A percentile compares a stretch with the other conserved stretches of the same genome.
phyloP scores from a whole-genome alignment of 2,113 vertebrate species.

The Myiopsitta monachus region DNA sequence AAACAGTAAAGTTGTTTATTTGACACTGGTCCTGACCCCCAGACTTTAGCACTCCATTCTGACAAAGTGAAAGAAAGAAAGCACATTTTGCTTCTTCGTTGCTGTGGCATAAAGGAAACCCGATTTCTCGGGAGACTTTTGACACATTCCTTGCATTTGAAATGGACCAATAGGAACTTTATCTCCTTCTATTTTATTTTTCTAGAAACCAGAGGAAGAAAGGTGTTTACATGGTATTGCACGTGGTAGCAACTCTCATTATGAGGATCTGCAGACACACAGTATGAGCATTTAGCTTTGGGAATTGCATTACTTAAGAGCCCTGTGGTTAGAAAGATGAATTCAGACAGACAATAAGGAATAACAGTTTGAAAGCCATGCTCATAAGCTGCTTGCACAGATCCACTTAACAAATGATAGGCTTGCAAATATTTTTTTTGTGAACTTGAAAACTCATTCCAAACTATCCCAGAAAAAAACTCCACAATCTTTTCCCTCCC shows the following conservation, averaged over 20 bases:
- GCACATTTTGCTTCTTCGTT: slow-evolving; percentile 68
- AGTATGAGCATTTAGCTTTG: slow-evolving; percentile 50
- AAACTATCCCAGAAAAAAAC: not conserved
- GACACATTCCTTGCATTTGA: slow-evolving; percentile 62
- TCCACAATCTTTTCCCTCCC: not conserved
- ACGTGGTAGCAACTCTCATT: slow-evolving; percentile 48
- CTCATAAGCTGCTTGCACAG: slow-evolving; percentile 23
- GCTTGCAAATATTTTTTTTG: not conserved
- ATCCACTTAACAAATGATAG: slow-evolving; percentile 19
- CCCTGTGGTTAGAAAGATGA: slow-evolving; percentile 65
- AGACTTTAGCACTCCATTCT: slow-evolving; percentile 70
- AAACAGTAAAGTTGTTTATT: slow-evolving; percentile 81
- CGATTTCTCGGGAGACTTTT: slow-evolving; percentile 57
- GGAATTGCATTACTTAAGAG: slow-evolving; percentile 66
- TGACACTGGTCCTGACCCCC: slow-evolving; percentile 77
- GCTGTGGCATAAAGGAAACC: slow-evolving; percentile 66
- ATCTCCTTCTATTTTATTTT: slow-evolving; percentile 57
- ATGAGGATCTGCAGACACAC: slow-evolving; percentile 47
- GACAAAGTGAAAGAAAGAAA: slow-evolving; percentile 77
- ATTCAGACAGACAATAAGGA: slow-evolving; percentile 57
- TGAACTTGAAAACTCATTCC: not conserved
- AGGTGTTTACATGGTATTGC: slow-evolving; percentile 65
- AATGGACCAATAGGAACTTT: slow-evolving; percentile 58
- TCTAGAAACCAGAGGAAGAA: slow-evolving; percentile 67
- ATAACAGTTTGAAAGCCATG: slow-evolving; percentile 43